Evolutionary conservation across 2,888 invertebrate species (phyloP).

Genomic region (Papilio elwesi): DNA sequence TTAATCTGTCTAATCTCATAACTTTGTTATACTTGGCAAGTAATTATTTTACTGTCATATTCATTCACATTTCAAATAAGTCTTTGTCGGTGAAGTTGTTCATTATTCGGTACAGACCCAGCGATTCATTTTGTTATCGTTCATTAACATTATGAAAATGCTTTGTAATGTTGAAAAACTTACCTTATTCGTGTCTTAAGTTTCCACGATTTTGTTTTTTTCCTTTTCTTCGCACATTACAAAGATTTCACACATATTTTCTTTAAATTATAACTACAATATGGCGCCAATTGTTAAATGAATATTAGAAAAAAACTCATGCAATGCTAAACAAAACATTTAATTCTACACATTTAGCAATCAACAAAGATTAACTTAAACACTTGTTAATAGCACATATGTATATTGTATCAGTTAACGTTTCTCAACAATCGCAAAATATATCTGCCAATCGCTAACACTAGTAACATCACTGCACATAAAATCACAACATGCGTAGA

Average conservation of each 20-base stretch:
- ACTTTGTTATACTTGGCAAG: neutral
- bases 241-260: slow-evolving; percentile 23
- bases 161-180: neutral
- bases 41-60: neutral
- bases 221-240: too few species aligned
- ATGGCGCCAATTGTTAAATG: slow-evolving; percentile 29
- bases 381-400: slow-evolving; percentile 43
- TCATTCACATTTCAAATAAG: too few species aligned
- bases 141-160: too few species aligned
- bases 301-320: slow-evolving; percentile 56
- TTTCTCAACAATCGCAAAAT: slow-evolving; percentile 69
- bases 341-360: slow-evolving; percentile 46
- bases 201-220: neutral
- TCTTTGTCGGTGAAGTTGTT: too few species aligned
- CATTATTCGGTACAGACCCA: too few species aligned
- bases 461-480: slow-evolving; percentile 79
- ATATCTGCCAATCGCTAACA: slow-evolving; percentile 74
- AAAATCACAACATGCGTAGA: slow-evolving; percentile 79
- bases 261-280: neutral
- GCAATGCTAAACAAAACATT: slow-evolving; percentile 61
- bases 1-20: neutral
- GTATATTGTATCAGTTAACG: slow-evolving; percentile 62
- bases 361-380: slow-evolving; percentile 46
- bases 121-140: too few species aligned
- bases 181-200: neutral